phyloP scores from a whole-genome alignment of 23 tunicate species.

The Halocynthia aurantium region DNA sequence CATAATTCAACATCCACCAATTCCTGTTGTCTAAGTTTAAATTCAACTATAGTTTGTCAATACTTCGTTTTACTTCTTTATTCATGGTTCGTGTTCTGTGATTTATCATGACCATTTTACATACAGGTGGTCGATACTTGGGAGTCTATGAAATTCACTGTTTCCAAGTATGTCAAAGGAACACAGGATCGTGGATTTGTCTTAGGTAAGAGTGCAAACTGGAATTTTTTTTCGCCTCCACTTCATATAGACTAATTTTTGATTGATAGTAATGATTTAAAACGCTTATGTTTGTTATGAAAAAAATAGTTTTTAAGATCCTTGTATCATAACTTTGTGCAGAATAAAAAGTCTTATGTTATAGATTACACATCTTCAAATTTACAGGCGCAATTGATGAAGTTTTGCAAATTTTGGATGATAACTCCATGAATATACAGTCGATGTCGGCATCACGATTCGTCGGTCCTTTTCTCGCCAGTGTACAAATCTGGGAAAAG shows the following conservation, averaged over 20 bases:
- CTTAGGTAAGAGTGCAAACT: conserved; percentile 49
- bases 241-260: background rate
- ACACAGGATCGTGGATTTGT: conserved; percentile 93
- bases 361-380: background rate
- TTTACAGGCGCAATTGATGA: conserved; percentile 89
- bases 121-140: conserved; percentile 91
- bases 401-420: conserved; percentile 86
- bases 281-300: background rate
- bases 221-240: background rate
- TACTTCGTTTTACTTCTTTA: too few relatives aligned
- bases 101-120: background rate
- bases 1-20: too few relatives aligned
- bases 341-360: background rate
- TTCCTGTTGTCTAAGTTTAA: too few relatives aligned
- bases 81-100: too few relatives aligned
- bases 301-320: conserved; percentile 2
- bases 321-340: background rate
- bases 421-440: conserved; percentile 90
- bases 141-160: conserved; percentile 92
- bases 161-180: conserved; percentile 84
- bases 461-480: conserved; percentile 86
- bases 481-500: conserved; percentile 96
- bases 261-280: background rate
- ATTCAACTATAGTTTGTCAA: too few relatives aligned
- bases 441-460: conserved; percentile 96